Percentiles rank a stretch among this genome's conserved stretches.
Evolutionary conservation across 2,113 vertebrate genomes (phyloP).

Genomic region (Herpetotheres cachinnans): DNA sequence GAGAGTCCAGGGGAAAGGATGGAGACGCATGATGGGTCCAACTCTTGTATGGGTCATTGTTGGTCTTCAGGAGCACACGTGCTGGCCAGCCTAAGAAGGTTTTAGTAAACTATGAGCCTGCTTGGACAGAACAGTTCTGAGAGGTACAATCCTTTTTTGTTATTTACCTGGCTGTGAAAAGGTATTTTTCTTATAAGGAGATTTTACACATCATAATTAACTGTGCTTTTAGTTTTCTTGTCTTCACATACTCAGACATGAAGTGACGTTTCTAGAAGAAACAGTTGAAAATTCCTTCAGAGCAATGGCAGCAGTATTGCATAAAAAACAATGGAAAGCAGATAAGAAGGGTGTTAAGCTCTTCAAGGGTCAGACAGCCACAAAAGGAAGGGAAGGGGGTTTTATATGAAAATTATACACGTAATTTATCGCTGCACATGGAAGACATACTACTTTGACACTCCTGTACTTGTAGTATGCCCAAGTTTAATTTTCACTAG

Average conservation of each 20-base stretch:
- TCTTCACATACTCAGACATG: not conserved
- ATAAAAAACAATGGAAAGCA: not conserved
- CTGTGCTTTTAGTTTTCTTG: not conserved
- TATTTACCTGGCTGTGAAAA: not conserved
- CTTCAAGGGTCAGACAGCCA: not conserved
- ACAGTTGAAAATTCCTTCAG: not conserved
- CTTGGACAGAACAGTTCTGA: not conserved
- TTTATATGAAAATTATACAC: not conserved
- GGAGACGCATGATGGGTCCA: accelerated
- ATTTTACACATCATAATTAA: not conserved
- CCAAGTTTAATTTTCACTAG: not conserved
- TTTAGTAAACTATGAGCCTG: not conserved
- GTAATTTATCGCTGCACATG: not conserved
- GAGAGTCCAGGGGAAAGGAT: not conserved
- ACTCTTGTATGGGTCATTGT: not conserved
- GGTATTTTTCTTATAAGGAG: not conserved
- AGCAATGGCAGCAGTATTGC: not conserved
- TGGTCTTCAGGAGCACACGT: not conserved
- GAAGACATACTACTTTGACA: not conserved
- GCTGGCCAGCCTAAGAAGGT: not conserved
- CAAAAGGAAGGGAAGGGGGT: not conserved
- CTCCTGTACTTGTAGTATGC: not conserved
- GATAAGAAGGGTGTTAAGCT: not conserved
- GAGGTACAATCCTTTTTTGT: not conserved
- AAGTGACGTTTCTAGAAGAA: not conserved